These are phyloP conservation scores for Falco biarmicus DNA, from an alignment of 2,797 vertebrate species.

Conservation along the genomic window DNA sequence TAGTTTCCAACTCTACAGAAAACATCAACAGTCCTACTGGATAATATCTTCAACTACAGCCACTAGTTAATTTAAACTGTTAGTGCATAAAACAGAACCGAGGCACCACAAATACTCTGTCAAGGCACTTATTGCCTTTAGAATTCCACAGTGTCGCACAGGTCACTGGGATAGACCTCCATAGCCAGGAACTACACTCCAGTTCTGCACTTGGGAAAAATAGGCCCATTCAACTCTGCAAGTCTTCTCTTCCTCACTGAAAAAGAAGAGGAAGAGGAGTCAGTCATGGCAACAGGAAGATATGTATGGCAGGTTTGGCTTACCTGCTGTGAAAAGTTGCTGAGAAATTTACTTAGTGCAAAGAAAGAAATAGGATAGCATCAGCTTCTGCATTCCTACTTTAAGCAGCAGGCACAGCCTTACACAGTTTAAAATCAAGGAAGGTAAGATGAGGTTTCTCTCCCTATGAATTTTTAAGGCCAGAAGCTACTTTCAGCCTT, in stretches of 20 bases:
- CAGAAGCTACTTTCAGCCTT: not conserved
- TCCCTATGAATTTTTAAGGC: not conserved
- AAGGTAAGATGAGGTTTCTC: not conserved
- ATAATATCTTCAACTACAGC: conserved; percentile 72
- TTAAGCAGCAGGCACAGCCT: not conserved
- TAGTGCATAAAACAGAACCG: conserved; percentile 74
- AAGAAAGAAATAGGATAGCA: not conserved
- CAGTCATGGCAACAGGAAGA: not conserved
- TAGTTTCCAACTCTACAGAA: conserved; percentile 66
- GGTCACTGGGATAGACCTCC: conserved; percentile 13
- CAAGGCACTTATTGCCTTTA: conserved; percentile 66
- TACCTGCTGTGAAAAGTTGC: not conserved
- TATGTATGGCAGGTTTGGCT: not conserved
- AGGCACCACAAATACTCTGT: conserved; percentile 75
- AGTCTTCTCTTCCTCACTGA: conserved; percentile 97
- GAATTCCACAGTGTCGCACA: conserved; percentile 61
- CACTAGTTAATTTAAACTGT: conserved; percentile 73
- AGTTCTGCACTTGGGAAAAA: conserved; percentile 95
- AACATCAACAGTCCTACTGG: conserved; percentile 71
- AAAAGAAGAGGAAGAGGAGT: conserved; percentile 57
- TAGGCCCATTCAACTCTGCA: conserved; percentile 89
- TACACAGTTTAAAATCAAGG: not conserved
- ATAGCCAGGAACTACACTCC: conserved; percentile 82
- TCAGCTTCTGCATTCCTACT: not conserved
- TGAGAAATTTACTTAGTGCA: not conserved